Percentiles rank a stretch among this genome's conserved stretches.
These are phyloP conservation scores for Aurelia sp. DNA, from an alignment of 30 jellyfish, hydroid and myxozoan genomes.

Conservation along the genomic window DNA sequence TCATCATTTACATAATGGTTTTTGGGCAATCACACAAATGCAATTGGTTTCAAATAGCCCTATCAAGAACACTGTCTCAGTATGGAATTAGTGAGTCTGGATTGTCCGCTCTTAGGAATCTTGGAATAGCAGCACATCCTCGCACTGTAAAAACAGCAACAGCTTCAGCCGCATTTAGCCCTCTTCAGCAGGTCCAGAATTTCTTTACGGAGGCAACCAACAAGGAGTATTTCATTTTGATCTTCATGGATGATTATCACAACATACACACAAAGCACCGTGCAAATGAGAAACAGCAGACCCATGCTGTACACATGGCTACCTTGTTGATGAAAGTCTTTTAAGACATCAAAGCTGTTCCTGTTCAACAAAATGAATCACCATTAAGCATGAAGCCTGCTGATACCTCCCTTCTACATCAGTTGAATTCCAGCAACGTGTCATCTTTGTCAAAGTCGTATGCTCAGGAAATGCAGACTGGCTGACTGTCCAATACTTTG, in stretches of 20 bases:
- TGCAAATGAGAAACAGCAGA: constrained; percentile 8
- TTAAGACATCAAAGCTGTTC: constrained; percentile 5
- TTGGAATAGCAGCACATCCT: too few species aligned
- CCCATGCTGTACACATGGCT: constrained; percentile 23
- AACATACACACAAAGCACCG: constrained; percentile 28
- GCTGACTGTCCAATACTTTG: constrained; percentile 11
- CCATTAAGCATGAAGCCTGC: constrained; percentile 14
- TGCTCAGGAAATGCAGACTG: constrained; percentile 33
- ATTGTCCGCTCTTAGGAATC: too few species aligned
- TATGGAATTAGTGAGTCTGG: too few species aligned
- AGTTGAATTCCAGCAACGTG: neutral
- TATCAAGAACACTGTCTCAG: too few species aligned
- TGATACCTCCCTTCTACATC: constrained; percentile 1
- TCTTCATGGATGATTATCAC: constrained; percentile 36
- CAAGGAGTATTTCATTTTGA: constrained; percentile 8
- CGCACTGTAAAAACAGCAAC: constrained; percentile 33
- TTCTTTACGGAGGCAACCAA: too few species aligned
- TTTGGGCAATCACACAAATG: too few species aligned
- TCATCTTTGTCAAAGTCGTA: constrained; percentile 8
- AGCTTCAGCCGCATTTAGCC: constrained; percentile 26
- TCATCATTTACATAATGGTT: too few species aligned
- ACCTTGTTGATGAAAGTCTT: constrained; percentile 6
- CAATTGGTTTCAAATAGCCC: too few species aligned
- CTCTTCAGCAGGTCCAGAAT: neutral
- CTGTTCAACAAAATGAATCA: neutral